Conservation (phyloP, 2,888 invertebrate species). For the Seladonia tumulorum region DNA sequence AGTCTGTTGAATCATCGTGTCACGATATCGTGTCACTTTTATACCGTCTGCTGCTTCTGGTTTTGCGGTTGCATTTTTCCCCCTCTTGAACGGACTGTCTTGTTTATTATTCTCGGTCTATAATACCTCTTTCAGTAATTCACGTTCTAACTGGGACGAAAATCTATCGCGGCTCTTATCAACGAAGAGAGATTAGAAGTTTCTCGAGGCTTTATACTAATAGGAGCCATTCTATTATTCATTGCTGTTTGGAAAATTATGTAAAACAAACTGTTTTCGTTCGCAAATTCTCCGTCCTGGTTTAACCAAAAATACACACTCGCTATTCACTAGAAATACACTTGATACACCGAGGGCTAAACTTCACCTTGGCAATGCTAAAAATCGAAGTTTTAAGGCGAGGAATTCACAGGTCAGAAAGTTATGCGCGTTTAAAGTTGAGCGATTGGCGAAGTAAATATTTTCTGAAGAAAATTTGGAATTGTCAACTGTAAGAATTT, state of each 20-base stretch:
- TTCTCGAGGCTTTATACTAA: not conserved
- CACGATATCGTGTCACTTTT: conserved; percentile 2
- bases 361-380: no score
- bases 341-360: no score
- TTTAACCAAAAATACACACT: not conserved
- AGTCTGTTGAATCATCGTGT: conserved; percentile 14
- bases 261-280: not conserved
- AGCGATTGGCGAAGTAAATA: not conserved
- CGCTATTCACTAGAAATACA: no score
- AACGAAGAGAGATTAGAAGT: not conserved
- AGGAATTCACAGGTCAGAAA: no score
- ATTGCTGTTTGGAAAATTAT: not conserved
- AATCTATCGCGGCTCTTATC: not conserved
- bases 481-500: not conserved
- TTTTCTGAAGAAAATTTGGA: not conserved
- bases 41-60: conserved; percentile 5
- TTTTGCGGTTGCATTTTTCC: not conserved
- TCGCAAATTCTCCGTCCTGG: not conserved
- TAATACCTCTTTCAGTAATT: no score
- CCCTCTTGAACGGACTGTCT: not conserved
- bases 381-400: no score
- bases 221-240: not conserved
- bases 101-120: not conserved
- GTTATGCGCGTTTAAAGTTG: no score
- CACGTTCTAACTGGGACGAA: not conserved